Evolutionary conservation across 2,113 vertebrate genomes (phyloP), one percentile per base, ranked within the genome.

Genomic region (Cottus gobio): DNA sequence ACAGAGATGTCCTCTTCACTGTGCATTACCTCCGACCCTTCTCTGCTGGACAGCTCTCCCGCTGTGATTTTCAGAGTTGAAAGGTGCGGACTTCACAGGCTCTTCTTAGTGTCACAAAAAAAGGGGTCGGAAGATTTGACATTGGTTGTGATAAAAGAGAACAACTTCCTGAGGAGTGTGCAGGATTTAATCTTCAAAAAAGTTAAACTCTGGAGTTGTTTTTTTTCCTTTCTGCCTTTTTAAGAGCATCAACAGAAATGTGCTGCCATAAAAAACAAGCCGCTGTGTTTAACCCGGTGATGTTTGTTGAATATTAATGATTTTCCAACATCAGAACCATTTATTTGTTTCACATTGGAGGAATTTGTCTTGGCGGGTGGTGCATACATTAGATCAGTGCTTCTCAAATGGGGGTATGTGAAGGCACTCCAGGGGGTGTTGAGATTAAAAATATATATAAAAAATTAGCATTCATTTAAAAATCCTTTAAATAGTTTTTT

Each of bases 51-150:
- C 86, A 42, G 44, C 64, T 76, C 68, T 81, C 73, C 63, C 28
- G 58, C 74, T 80, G 82, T 77, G 83, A 88, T 87, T 83, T 73
- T 46, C 62, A 2, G 46, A 57, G 85, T 85, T 90, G 82, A 92
- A 86, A 88, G 83, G 67, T 75, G 77, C 22, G 1, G 75, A 84
- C 79, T 84, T 85, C 82, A 85, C 63, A 76, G 63, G 73, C 78
- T 87, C 60, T 61, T n/a, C 4, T 52, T 80, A 20, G 76, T 72
- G 61, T 54, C 62, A 48, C 31, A 73, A 84, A 82, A 54, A 67
- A 30, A 16, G 37, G 28, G 24, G 68, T 78, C 52, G 22, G 20
- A 60, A 67, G 62, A 80, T 87, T 79, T 87, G 85, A 87, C 88
- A 85, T 71, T 57, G 57, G 69, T 73, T n/a, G 8, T 67, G 62